Evolutionary conservation across 2,113 vertebrate genomes (phyloP), one percentile per base, ranked within the genome.

Genomic region (Lucifuga dentata): DNA sequence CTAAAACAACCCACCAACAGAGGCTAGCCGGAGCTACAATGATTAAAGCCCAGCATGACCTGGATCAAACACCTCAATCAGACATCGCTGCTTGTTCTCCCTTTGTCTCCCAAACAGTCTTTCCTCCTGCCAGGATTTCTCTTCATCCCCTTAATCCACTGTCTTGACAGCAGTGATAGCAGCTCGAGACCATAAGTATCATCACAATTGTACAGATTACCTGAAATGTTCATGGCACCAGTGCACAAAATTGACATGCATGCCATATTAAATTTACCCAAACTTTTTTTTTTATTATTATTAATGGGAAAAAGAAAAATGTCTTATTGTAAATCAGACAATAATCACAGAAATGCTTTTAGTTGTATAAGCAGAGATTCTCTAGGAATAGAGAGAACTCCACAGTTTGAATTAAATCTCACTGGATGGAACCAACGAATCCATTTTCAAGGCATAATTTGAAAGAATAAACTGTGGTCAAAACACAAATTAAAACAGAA

Each of bases 31-130:
- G 61, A 23, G 76, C 32, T 48, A 32, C 50, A 33, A 44, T 73
- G 82, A 90, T 90, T 85, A 83, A 62, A 78, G 58, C 61, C 5
- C 57, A 60, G 69, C 58, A 41, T 64, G 76, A 79, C 68, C 79
- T 55, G 83, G 77, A 89, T 90, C 84, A 90, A 79, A 86, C 67
- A 51, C 83, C 68, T 80, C 73, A 74, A 76, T 81, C 83, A 77
- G 68, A 81, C 64, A 60, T 57, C 43, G 5, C 33, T 5, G 40
- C 70, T 41, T 43, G 45, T 61, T 81, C 64, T 29, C 20, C 23
- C 55, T 73, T 71, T 76, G 67, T 80, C 71, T 78, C 45, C 45
- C 19, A 5, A 43, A 71, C 59, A 65, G 58, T 70, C 71, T 41
- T 43, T 45, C 49, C 50, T 51, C 13, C 26, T 43, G 46, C 73